Percentiles rank a stretch among this genome's conserved stretches.
Conservation (phyloP, 2,113 vertebrate genomes). For the Alectura lathami region DNA sequence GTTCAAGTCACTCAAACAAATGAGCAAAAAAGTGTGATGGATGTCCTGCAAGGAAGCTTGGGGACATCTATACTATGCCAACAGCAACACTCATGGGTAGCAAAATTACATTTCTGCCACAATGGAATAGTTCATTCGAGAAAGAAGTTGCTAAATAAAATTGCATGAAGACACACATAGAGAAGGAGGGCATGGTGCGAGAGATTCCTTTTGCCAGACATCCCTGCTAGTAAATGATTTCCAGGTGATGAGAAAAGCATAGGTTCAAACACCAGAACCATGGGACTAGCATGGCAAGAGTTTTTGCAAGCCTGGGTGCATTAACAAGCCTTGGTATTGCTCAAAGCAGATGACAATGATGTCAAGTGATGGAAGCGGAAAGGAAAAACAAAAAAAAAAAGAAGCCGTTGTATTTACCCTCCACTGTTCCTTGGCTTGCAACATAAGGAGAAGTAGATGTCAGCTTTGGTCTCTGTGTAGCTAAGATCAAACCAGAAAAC, state of each 20-base stretch:
- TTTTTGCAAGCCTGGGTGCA: background rate
- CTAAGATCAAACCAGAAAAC: constrained; percentile 28
- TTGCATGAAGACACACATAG: background rate
- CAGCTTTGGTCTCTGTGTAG: constrained; percentile 3
- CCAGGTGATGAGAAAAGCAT: background rate
- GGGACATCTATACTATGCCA: background rate
- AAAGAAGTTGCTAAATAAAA: background rate
- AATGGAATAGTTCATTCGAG: background rate
- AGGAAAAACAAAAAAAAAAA: too few relatives aligned
- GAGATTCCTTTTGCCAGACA: background rate
- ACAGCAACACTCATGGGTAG: background rate
- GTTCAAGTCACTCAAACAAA: background rate
- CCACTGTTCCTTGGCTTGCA: background rate
- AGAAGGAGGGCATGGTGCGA: background rate
- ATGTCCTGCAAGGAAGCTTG: background rate
- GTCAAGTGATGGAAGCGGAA: background rate
- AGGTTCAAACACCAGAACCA: background rate
- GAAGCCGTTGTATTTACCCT: background rate
- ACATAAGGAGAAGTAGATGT: background rate
- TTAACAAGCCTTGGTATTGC: background rate
- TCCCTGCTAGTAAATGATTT: background rate
- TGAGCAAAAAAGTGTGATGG: background rate
- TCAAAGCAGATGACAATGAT: background rate
- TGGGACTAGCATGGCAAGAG: background rate
- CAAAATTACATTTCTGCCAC: background rate